Conservation (phyloP, 2,113 vertebrate species). For the Cairina moschata region DNA sequence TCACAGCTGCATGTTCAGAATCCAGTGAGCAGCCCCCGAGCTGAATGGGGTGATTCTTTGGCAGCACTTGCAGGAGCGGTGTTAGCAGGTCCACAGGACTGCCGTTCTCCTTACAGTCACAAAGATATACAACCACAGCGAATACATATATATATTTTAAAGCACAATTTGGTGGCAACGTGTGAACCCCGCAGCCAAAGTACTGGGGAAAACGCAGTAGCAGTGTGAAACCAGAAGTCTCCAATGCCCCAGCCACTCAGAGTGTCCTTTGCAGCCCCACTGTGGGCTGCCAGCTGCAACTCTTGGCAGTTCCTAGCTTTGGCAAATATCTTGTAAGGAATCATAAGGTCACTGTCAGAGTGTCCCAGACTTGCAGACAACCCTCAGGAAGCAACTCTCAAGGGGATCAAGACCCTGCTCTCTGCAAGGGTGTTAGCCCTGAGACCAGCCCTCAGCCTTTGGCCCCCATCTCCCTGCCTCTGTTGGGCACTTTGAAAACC, state of each 20-base stretch:
- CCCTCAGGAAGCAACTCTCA: neutral
- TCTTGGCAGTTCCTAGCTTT: neutral
- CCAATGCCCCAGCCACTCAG: neutral
- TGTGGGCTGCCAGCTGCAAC: fast-evolving
- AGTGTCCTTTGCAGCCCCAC: neutral
- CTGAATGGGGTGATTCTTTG: neutral
- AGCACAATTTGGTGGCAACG: neutral
- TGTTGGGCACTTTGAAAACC: fast-evolving
- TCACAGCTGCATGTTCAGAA: neutral
- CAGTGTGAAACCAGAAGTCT: neutral
- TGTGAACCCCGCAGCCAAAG: neutral
- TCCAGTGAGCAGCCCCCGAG: neutral
- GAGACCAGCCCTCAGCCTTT: neutral
- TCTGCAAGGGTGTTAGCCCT: neutral
- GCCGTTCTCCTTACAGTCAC: neutral
- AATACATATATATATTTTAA: neutral
- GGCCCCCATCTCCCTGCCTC: neutral
- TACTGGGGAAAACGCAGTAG: neutral
- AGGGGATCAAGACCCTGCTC: too few species aligned
- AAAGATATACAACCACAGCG: neutral
- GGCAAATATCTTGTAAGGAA: neutral
- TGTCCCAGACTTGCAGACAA: neutral
- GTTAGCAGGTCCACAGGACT: neutral
- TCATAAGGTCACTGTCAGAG: neutral
- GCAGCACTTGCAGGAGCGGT: neutral